Evolutionary conservation across 2,797 vertebrate species (phyloP).

Genomic region (Morelia viridis): DNA sequence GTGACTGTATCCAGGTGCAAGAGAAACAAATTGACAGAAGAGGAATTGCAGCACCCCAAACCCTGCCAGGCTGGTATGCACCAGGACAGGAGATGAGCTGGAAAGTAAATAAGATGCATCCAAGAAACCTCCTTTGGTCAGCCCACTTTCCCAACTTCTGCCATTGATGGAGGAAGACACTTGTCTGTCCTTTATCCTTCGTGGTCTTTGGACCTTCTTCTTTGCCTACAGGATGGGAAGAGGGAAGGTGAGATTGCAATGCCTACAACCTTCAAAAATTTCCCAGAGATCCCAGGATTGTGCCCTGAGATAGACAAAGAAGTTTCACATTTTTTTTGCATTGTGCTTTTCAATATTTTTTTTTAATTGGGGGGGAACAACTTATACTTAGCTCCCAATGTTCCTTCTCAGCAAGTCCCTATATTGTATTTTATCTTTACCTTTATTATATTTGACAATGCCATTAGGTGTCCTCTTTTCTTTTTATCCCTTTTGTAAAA

Average conservation of each 20-base stretch:
- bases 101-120: not conserved
- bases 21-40: not conserved
- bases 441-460: conserved; percentile 8
- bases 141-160: not conserved
- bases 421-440: not conserved
- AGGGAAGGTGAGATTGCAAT: not conserved
- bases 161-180: not conserved
- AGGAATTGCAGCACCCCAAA: not conserved
- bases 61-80: not conserved
- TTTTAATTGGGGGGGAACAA: not conserved
- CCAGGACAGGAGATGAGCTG: not conserved
- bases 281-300: not conserved
- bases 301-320: not conserved
- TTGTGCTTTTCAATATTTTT: not conserved
- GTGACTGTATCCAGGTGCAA: not conserved
- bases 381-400: not conserved
- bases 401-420: not conserved
- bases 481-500: not conserved
- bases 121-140: not conserved
- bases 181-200: not conserved
- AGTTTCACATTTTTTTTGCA: not conserved
- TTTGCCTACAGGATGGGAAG: not conserved
- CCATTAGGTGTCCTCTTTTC: not conserved
- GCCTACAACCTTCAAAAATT: not conserved
- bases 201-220: not conserved